Evolutionary conservation across 1,140 invertebrate species (phyloP), one percentile per base, ranked within the genome.

Genomic region (Solenopsis fugax): DNA sequence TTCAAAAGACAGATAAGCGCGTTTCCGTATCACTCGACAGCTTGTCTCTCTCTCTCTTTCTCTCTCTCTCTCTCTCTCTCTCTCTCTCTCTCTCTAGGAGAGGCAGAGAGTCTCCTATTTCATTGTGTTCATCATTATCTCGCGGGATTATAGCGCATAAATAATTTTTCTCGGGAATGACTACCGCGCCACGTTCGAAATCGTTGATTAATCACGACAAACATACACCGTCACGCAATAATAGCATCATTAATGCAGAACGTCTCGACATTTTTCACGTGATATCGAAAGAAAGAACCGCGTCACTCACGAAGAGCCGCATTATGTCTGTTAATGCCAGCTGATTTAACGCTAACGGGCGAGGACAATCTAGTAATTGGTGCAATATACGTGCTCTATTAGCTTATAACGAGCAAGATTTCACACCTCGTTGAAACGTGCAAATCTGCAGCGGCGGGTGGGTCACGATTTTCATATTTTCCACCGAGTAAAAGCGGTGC

Each of bases 361-460:
- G 60, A 41, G 56, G 7, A 84, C 41, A 76, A 75, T 84, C 41
- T 13, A 13, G 41, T 62, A 84, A 75, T 84, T 84, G 81, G n/a
- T 24, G 81, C 41, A 0, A 76, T 62, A 76, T 62, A 37, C 16
- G 13, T 24, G 71, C 21, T 45, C 21, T 29, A 56, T 81, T 81
- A 69, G 4, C 48, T 29, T 10, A 4, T 7, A 41, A 21, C 21
- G 21, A 29, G 50, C 37, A 24, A 52, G n/a, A 56, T 69, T 80
- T 80, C 65, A 45, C 52, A 52, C 29, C n/a, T 80, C 76, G 13
- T 16, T 71, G 64, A 56, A 71, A 58, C 50, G 21, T 41, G 37
- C 5, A n/a, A 56, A 41, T 81, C 21, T 13, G 50, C 41, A 21
- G 21, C 9, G 29, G 29, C 21, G 9, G 21, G 52, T 69, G 10